phyloP scores from a whole-genome alignment of 2,888 invertebrate genomes.

The Acleris emargana region DNA sequence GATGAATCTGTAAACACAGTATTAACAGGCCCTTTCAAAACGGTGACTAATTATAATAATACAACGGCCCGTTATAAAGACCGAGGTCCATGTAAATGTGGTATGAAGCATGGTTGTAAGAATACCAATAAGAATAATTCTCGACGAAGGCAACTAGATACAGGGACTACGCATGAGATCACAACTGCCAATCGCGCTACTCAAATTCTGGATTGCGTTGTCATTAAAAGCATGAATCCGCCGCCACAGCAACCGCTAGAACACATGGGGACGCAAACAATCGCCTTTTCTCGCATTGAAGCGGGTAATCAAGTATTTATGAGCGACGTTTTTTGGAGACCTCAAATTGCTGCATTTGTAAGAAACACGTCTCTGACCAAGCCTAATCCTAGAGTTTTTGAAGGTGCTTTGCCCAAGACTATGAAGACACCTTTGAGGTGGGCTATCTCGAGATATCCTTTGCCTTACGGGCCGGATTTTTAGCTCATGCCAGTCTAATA shows the following conservation, averaged over 20 bases:
- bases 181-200: constrained; percentile 51
- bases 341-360: neutral
- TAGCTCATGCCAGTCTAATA: constrained; percentile 40
- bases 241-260: constrained; percentile 17
- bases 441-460: constrained; percentile 58
- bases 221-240: too few relatives aligned
- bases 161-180: constrained; percentile 53
- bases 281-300: neutral
- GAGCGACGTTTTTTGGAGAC: neutral
- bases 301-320: constrained; percentile 8
- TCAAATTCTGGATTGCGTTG: constrained; percentile 45
- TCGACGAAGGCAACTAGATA: constrained; percentile 47
- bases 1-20: constrained; percentile 57
- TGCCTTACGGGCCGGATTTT: constrained; percentile 66
- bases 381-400: neutral
- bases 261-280: constrained; percentile 16
- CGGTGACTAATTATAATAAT: constrained; percentile 54
- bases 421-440: constrained; percentile 48
- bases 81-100: constrained; percentile 40
- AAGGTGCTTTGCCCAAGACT: neutral
- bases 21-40: constrained; percentile 52
- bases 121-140: constrained; percentile 57
- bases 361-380: neutral
- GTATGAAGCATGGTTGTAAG: constrained; percentile 21
- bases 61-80: constrained; percentile 51